Base-by-base conservation (phyloP, 2,113 vertebrate species). In the Aramus guarauna region DNA sequence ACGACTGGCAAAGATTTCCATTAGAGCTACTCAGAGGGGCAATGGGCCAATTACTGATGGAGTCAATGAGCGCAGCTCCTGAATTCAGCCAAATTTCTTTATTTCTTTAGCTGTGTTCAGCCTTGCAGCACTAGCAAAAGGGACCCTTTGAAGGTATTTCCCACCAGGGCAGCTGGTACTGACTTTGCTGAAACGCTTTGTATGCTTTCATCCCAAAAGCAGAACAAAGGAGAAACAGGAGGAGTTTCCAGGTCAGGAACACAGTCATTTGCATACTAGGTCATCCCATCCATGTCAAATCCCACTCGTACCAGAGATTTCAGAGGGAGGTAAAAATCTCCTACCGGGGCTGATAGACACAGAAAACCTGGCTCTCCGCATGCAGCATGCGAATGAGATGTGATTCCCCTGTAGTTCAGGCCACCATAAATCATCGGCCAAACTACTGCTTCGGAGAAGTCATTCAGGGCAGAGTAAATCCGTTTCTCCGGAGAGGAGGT, bases 61-160 rank as follows among this genome's bases (percentile, higher is more conserved):
- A 34, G 39, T 56, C 91, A 94, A 22, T 45, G 77, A 34, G n/a
- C 26, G 52, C 45, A 94, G 36, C 43, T 92, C 69, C 72, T 53
- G 76, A 75, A 82, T 87, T 53, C 0, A 0, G 52, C 19, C 20
- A 18, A 37, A 30, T 64, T 52, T 94, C n/a, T 75, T 74, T 75
- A 37, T 89, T 81, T 85, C 9, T 52, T 8, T 3, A n/a, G 29
- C 34, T 87, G 36, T 4, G 2, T 56, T 89, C 69, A 89, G 68
- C 60, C 53, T 74, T 62, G 83, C 74, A 92, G 69, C 24, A n/a
- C 18, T 48, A 75, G 76, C 73, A 95, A 89, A 94, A 90, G 58
- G 73, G 88, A 82, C 36, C 22, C 86, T 97, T 91, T 91, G 91
- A 95, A 95, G 80, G 48, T 50, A 91, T 95, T 92, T 94, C 94